Conservation (phyloP, 2,888 invertebrate genomes). For the Phasia obesa region DNA sequence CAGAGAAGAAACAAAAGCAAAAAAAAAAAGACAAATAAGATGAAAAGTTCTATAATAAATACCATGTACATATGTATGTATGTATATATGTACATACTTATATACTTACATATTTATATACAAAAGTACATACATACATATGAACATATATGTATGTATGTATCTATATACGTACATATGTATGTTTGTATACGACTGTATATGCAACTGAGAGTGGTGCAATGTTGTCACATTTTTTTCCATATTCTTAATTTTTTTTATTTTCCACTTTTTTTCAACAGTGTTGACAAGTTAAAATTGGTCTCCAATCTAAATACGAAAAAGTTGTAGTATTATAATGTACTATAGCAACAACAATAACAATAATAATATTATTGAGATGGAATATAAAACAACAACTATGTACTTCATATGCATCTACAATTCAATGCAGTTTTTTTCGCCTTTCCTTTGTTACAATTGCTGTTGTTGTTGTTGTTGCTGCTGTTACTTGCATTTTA, state of each 20-base stretch:
- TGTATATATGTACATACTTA: background rate
- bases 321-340: conserved; percentile 20
- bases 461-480: conserved; percentile 24
- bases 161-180: background rate
- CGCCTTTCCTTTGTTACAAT: conserved; percentile 23
- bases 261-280: conserved; percentile 43
- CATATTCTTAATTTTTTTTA: conserved; percentile 9
- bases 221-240: conserved; percentile 67
- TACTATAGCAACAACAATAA: conserved; percentile 13
- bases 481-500: conserved; percentile 23
- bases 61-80: background rate
- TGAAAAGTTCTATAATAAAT: conserved; percentile 8
- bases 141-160: background rate
- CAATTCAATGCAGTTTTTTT: conserved; percentile 42
- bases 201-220: conserved; percentile 50
- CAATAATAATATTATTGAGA: background rate
- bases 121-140: too few relatives aligned
- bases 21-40: conserved; percentile 9
- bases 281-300: conserved; percentile 67
- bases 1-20: conserved; percentile 9
- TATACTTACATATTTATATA: too few relatives aligned
- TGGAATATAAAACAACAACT: conserved; percentile 31
- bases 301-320: conserved; percentile 57
- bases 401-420: background rate
- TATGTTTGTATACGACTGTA: background rate